Conservation (phyloP, 2,797 vertebrate genomes). For the Danio choprae region DNA sequence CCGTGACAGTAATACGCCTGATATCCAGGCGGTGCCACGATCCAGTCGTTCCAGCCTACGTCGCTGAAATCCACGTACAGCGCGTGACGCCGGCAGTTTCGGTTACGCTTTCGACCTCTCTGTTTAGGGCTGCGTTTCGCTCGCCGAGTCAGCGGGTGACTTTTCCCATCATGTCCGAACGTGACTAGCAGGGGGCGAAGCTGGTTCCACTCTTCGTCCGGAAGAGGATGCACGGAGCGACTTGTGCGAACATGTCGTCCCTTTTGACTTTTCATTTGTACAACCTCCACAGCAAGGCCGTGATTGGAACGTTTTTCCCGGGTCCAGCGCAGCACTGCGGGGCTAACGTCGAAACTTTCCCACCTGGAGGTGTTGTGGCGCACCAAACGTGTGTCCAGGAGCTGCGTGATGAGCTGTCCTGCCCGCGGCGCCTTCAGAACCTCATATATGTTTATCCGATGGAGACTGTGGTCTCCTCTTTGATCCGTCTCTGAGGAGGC, state of each 20-base stretch:
- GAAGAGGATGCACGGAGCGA: conserved; percentile 89
- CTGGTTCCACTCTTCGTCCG: conserved; percentile 91
- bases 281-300: conserved; percentile 93
- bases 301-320: conserved; percentile 90
- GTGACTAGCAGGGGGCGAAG: conserved; percentile 96
- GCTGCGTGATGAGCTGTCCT: conserved; percentile 90
- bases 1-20: conserved; percentile 99
- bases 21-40: conserved; percentile 98
- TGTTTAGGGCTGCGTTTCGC: conserved; percentile 87
- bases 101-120: conserved; percentile 90
- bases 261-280: conserved; percentile 87
- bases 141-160: conserved; percentile 89
- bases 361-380: conserved; percentile 90
- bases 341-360: conserved; percentile 98
- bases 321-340: conserved; percentile 95
- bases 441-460: conserved; percentile 97
- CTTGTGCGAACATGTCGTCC: conserved; percentile 93
- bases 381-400: conserved; percentile 95
- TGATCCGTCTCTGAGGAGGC: conserved; percentile 59
- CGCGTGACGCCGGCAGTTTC: conserved; percentile 94
- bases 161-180: conserved; percentile 95
- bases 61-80: conserved; percentile 99
- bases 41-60: conserved; percentile 99
- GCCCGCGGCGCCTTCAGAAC: conserved; percentile 87
- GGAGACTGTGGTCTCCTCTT: conserved; percentile 80